Base-by-base conservation (phyloP, 2,113 vertebrate genomes). In the Brachyhypopomus occidentalis region DNA sequence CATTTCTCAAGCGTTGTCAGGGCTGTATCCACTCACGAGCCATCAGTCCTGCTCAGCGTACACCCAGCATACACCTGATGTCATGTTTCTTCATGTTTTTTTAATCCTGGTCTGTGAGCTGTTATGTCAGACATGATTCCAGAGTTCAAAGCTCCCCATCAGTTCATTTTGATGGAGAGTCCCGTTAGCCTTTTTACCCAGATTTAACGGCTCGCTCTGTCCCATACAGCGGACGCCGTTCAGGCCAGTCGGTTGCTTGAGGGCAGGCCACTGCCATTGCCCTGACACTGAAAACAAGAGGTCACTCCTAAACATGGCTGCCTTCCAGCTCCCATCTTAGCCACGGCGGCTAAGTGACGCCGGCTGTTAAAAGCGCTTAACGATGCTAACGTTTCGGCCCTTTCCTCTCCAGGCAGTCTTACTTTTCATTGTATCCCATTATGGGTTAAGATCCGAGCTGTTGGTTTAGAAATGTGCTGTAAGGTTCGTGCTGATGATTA, bases 281-380 rank as follows among this genome's bases (percentile, higher is more conserved):
- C 80, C 59, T 62, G n/a, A 58, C 63, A 59, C 71, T 62, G 25
- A 60, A 59, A 82, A 78, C 20, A 64, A 85, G 30, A 83, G 81
- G 79, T 81, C 80, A 34, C 84, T 72, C 75, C 76, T 76, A 30
- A 72, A 74, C 81, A 84, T 78, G 76, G 84, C 64, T 86, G 77
- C 59, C 77, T 86, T 86, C 84, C 72, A 84, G 70, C 56, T 48
- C 58, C 67, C 8, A 8, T 45, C 22, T 82, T 87, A 58, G 70
- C 80, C 67, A 72, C 76, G 78, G 84, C 38, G 30, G 84, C 86
- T 88, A 76, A 87, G 79, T 88, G 88, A 90, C 86, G 66, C 85
- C 87, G 88, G 84, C 78, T 4, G 85, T 90, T 84, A 84, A 81
- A 30, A 89, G 72, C 85, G 83, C 84, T 92, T 89, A 52, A 90